Percentiles rank a stretch among this genome's conserved stretches.
phyloP scores from a whole-genome alignment of 2,113 vertebrate species.

The Elanus axillaris region DNA sequence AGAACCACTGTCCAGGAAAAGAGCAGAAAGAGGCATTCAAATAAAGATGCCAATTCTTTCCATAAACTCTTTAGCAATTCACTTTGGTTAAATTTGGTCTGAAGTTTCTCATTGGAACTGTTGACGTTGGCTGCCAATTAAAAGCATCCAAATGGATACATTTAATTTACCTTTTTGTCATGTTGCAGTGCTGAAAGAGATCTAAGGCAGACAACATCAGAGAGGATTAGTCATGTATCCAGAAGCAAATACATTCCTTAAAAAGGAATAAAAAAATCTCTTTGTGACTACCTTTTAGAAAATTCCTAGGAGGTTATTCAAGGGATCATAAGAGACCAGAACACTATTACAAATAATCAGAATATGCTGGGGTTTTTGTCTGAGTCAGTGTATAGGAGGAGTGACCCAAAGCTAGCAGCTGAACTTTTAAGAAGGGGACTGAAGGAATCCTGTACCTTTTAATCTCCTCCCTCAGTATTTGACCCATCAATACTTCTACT shows the following conservation, averaged over 20 bases:
- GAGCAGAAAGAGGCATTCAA: not conserved
- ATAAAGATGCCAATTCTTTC: not conserved
- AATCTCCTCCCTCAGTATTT: not conserved
- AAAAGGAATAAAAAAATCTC: not conserved
- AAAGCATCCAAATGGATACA: not conserved
- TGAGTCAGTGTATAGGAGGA: not conserved
- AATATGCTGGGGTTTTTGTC: not conserved
- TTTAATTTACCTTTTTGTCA: slow-evolving; percentile 6
- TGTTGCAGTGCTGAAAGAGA: not conserved
- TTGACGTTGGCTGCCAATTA: not conserved
- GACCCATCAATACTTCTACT: not conserved
- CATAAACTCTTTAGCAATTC: not conserved
- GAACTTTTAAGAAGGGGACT: not conserved
- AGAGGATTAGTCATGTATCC: slow-evolving; percentile 19
- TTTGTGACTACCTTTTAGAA: not conserved
- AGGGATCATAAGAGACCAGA: not conserved
- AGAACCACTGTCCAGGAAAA: not conserved
- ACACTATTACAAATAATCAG: not conserved
- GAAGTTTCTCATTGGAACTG: not conserved
- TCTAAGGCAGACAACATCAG: slow-evolving; percentile 17
- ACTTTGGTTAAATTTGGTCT: not conserved
- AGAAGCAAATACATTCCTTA: not conserved
- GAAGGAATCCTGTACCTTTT: not conserved
- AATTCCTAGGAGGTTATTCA: not conserved
- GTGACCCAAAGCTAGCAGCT: not conserved